These are phyloP conservation scores for Drosophila grimshawi DNA, from an alignment of 1,140 invertebrate genomes.

Conservation along the genomic window DNA sequence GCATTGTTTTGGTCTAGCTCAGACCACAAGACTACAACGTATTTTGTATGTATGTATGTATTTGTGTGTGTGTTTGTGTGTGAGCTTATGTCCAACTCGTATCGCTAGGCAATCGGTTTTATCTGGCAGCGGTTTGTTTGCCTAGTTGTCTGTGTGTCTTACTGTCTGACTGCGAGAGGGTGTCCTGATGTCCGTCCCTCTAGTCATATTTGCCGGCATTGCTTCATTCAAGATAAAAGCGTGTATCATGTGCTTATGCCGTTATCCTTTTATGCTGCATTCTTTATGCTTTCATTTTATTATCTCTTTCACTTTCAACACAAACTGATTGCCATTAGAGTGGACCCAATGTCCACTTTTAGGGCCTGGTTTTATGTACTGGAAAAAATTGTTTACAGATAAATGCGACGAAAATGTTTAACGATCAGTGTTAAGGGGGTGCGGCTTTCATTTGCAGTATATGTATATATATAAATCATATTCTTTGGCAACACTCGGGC, in stretches of 20 bases:
- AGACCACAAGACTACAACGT: slow-evolving; percentile 31
- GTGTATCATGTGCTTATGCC: slow-evolving; percentile 40
- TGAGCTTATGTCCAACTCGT: slow-evolving; percentile 35
- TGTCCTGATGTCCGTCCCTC: background rate
- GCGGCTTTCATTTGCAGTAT: background rate
- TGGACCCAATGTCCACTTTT: slow-evolving; percentile 7
- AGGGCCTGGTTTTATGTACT: slow-evolving; percentile 49
- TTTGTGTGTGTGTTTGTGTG: slow-evolving; percentile 10
- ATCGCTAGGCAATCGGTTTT: slow-evolving; percentile 55
- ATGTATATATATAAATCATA: slow-evolving; percentile 33
- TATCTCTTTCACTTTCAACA: slow-evolving; percentile 39
- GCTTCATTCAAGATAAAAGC: slow-evolving; percentile 52
- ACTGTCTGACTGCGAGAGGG: background rate
- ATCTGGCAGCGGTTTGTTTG: slow-evolving; percentile 43
- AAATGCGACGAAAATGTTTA: slow-evolving; percentile 5
- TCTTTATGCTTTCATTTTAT: slow-evolving; percentile 54
- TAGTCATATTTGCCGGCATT: slow-evolving; percentile 32
- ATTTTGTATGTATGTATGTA: slow-evolving; percentile 9
- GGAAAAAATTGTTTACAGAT: slow-evolving; percentile 32
- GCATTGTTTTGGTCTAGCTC: slow-evolving; percentile 13
- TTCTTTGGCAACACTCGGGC: slow-evolving; percentile 9
- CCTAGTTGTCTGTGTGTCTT: background rate
- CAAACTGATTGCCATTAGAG: slow-evolving; percentile 43
- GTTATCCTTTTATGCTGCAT: slow-evolving; percentile 60
- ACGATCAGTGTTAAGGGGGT: background rate